Evolutionary conservation across 2,888 invertebrate species (phyloP).

Genomic region (Vandiemenella viatica): DNA sequence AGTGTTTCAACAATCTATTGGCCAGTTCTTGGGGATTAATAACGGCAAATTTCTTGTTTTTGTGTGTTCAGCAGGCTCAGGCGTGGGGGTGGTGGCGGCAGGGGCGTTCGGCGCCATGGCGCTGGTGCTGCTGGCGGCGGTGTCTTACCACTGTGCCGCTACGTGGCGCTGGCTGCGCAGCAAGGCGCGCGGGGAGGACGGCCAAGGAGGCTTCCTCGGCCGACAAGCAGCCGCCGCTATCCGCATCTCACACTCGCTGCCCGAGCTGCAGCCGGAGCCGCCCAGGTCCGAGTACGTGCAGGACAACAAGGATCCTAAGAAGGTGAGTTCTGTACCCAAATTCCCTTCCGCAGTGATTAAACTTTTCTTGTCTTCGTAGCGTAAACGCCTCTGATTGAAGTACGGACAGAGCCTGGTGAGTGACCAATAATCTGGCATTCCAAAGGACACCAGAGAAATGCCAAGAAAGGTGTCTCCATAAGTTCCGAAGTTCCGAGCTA

Average conservation of each 20-base stretch:
- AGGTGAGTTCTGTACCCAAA: constrained; percentile 33
- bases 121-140: constrained; percentile 49
- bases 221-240: constrained; percentile 44
- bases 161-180: constrained; percentile 50
- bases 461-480: too few relatives aligned
- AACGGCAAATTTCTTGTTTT: too few relatives aligned
- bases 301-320: constrained; percentile 51
- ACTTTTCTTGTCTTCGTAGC: not conserved
- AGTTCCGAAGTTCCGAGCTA: too few relatives aligned
- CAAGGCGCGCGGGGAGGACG: constrained; percentile 30
- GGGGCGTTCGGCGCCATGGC: constrained; percentile 38
- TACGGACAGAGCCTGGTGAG: too few relatives aligned
- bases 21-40: too few relatives aligned
- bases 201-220: constrained; percentile 20
- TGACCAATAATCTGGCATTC: too few relatives aligned
- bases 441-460: too few relatives aligned
- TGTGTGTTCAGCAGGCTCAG: too few relatives aligned
- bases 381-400: too few relatives aligned
- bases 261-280: constrained; percentile 55
- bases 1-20: too few relatives aligned
- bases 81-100: constrained; percentile 22
- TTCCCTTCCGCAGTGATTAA: not conserved
- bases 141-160: constrained; percentile 56
- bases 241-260: constrained; percentile 58
- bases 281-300: constrained; percentile 53